These are phyloP conservation scores for Atrichornis clamosus DNA, from an alignment of 2,113 vertebrate species.

Conservation along the genomic window DNA sequence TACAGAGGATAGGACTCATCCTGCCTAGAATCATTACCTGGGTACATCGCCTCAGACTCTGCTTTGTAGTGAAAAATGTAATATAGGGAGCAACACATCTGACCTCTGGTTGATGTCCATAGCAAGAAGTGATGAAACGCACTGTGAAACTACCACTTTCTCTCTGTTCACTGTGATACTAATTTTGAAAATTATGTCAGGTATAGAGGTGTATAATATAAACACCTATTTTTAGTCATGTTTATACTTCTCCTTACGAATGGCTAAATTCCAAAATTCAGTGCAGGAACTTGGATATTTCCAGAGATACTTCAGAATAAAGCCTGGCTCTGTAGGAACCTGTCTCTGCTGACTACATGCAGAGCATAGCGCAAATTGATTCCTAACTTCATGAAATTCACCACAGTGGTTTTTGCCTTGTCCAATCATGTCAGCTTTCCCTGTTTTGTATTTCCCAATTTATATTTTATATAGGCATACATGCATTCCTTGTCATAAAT, in stretches of 20 bases:
- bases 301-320: neutral
- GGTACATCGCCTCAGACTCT: neutral
- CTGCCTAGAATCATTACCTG: neutral
- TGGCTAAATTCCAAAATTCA: neutral
- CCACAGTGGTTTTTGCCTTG: neutral
- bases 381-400: neutral
- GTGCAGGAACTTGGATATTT: neutral
- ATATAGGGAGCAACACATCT: neutral
- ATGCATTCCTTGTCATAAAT: neutral
- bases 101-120: neutral
- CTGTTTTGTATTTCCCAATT: neutral
- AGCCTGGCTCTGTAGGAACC: neutral
- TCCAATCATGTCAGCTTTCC: neutral
- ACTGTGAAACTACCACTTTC: neutral
- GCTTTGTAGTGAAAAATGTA: neutral
- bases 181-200: neutral
- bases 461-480: neutral
- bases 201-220: neutral
- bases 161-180: neutral
- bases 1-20: neutral
- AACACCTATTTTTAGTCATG: neutral
- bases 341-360: neutral
- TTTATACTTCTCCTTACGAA: neutral
- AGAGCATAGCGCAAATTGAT: neutral
- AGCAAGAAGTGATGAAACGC: neutral